These are phyloP conservation scores for Nephrocerus scutellatus DNA, from an alignment of 2,888 invertebrate genomes.

Conservation along the genomic window DNA sequence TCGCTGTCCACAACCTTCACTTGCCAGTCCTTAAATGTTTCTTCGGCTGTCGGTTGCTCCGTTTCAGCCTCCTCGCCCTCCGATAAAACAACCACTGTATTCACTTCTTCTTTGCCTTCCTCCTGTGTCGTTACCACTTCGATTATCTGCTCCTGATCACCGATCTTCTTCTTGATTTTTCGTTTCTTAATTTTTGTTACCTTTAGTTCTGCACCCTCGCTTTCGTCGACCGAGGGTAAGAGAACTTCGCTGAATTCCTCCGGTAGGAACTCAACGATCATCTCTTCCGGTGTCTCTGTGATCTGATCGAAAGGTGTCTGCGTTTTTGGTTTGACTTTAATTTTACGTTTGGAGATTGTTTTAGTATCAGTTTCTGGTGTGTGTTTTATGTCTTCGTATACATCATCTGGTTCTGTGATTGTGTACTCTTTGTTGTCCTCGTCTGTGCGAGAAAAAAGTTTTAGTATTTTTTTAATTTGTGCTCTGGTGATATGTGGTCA, in stretches of 20 bases:
- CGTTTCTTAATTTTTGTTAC: conserved; percentile 32
- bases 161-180: conserved; percentile 35
- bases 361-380: conserved; percentile 33
- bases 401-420: conserved; percentile 47
- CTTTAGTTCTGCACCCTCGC: conserved; percentile 27
- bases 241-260: no score
- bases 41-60: conserved; percentile 22
- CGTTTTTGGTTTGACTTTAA: conserved; percentile 35
- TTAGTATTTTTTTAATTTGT: no score
- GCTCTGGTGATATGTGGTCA: no score
- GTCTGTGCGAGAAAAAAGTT: conserved; percentile 38
- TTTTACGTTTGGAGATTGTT: conserved; percentile 29
- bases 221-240: conserved; percentile 23
- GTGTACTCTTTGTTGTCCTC: conserved; percentile 44
- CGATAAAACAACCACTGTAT: conserved; percentile 28
- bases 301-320: conserved; percentile 33
- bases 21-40: conserved; percentile 19
- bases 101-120: conserved; percentile 35
- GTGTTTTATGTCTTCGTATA: conserved; percentile 41
- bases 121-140: conserved; percentile 33
- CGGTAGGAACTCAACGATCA: no score
- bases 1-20: conserved; percentile 27
- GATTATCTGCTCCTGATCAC: conserved; percentile 33
- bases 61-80: conserved; percentile 27
- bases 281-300: conserved; percentile 38